Conservation (phyloP, 1,140 invertebrate genomes). For the Galendromus occidentalis region DNA sequence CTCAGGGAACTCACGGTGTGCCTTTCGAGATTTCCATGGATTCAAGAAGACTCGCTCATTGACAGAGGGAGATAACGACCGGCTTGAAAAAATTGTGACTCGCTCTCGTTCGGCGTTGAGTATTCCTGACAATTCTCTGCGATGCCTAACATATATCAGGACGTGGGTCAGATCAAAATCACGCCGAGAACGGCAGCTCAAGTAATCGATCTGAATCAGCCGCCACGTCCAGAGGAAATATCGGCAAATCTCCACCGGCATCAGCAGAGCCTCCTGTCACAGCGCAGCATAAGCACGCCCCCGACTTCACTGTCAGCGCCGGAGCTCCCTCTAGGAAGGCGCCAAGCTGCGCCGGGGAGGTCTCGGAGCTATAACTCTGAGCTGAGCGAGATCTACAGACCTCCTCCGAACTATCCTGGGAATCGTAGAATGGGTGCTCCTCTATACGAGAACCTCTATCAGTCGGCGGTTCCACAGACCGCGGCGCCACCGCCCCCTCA, state of each 20-base stretch:
- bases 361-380: not conserved
- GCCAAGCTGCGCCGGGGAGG: not conserved
- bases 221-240: not conserved
- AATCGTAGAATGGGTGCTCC: not conserved
- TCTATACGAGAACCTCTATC: not conserved
- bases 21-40: no score
- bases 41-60: no score
- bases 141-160: not conserved
- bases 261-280: constrained; percentile 3
- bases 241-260: constrained; percentile 1
- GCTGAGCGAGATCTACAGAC: not conserved
- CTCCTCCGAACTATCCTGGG: not conserved
- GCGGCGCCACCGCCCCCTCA: not conserved
- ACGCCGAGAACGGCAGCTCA: not conserved
- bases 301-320: not conserved
- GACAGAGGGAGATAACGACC: no score
- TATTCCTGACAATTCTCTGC: not conserved
- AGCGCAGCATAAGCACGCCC: not conserved
- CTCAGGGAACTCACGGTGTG: no score
- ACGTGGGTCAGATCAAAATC: not conserved
- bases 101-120: no score
- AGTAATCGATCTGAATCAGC: not conserved
- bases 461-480: not conserved
- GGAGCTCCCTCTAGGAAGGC: not conserved
- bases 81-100: no score